These are phyloP conservation scores for Sepiola atlantica DNA, from an alignment of 2,888 invertebrate genomes.

Conservation along the genomic window DNA sequence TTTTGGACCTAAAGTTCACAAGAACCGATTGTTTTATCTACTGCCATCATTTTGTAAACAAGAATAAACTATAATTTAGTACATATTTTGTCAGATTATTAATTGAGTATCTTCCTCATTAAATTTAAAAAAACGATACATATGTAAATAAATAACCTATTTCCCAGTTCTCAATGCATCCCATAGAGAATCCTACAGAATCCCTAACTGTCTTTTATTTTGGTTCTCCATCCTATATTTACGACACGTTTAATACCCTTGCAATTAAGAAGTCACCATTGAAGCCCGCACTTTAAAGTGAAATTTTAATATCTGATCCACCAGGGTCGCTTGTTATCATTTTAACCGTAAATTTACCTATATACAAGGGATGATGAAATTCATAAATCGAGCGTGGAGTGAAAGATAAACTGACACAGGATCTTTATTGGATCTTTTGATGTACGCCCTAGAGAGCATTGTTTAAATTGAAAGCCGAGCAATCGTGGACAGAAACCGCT, in stretches of 20 bases:
- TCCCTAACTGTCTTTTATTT: not conserved
- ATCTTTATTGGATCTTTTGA: not conserved
- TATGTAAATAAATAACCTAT: too few relatives aligned
- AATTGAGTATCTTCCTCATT: too few relatives aligned
- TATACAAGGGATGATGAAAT: not conserved
- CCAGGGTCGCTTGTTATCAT: not conserved
- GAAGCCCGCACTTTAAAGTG: not conserved
- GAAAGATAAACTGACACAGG: not conserved
- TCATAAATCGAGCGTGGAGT: not conserved
- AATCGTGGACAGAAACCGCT: not conserved
- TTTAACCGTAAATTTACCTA: not conserved
- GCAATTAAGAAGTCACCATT: not conserved
- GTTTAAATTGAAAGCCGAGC: not conserved
- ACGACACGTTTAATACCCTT: not conserved
- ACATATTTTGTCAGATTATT: too few relatives aligned
- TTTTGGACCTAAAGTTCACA: too few relatives aligned
- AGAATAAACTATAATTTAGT: too few relatives aligned
- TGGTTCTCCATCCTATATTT: not conserved
- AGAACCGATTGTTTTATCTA: too few relatives aligned
- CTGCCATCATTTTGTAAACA: too few relatives aligned
- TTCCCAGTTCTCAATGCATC: not conserved
- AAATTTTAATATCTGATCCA: not conserved
- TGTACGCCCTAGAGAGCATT: not conserved
- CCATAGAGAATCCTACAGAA: not conserved
- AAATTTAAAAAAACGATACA: too few relatives aligned